These are phyloP conservation scores for Pantherophis alleghaniensis DNA, from an alignment of 2,797 vertebrate species.

Conservation along the genomic window DNA sequence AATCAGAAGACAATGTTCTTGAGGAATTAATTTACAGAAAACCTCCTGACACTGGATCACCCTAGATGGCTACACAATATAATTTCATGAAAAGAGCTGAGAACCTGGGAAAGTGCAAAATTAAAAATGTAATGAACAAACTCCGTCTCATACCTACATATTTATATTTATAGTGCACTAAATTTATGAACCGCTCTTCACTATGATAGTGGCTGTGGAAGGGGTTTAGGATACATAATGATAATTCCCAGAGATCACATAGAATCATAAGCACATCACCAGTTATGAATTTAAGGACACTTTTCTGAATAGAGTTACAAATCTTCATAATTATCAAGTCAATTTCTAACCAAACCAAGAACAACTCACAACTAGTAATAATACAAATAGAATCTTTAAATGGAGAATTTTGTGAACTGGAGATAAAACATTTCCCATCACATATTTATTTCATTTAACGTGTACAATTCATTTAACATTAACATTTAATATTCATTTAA, in stretches of 20 bases:
- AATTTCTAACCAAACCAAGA: neutral
- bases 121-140: neutral
- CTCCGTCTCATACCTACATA: neutral
- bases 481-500: neutral
- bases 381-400: conserved; percentile 4
- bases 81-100: neutral
- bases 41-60: neutral
- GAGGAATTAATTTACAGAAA: neutral
- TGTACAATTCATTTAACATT: neutral
- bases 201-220: neutral
- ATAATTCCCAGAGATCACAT: neutral
- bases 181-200: neutral
- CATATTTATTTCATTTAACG: neutral
- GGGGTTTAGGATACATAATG: neutral
- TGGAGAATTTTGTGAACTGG: neutral
- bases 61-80: neutral
- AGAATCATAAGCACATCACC: neutral
- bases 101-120: neutral
- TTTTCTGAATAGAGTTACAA: neutral
- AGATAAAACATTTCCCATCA: neutral
- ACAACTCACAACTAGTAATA: neutral
- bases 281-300: neutral
- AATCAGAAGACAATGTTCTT: neutral
- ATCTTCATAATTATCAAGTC: neutral
- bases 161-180: neutral